Percentiles rank a stretch among this genome's conserved stretches.
phyloP scores from a whole-genome alignment of 2,888 invertebrate species.

The Melanotus villosus region DNA sequence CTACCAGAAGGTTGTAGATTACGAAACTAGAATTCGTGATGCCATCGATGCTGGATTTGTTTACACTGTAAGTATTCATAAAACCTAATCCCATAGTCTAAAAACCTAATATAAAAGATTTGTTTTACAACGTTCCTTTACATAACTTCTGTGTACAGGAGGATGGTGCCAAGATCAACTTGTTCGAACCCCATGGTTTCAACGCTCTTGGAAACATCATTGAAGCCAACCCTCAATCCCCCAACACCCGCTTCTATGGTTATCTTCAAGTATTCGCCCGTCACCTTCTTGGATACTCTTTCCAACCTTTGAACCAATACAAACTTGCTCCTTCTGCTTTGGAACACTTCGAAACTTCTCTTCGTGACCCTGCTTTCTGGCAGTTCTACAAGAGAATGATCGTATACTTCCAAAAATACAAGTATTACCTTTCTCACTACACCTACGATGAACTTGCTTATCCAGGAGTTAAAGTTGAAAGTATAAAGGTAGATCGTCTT shows the following conservation, averaged over 20 bases:
- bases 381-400: slow-evolving; percentile 76
- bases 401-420: slow-evolving; percentile 74
- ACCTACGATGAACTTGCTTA: slow-evolving; percentile 74
- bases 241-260: slow-evolving; percentile 74
- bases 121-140: too few species aligned
- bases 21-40: slow-evolving; percentile 73
- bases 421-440: slow-evolving; percentile 74
- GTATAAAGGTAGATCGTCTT: slow-evolving; percentile 76
- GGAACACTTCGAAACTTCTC: slow-evolving; percentile 76
- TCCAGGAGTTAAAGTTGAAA: slow-evolving; percentile 75
- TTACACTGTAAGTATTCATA: slow-evolving; percentile 60
- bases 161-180: slow-evolving; percentile 67
- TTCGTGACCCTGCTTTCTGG: slow-evolving; percentile 81
- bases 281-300: slow-evolving; percentile 72
- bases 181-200: slow-evolving; percentile 75
- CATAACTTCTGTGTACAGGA: too few species aligned
- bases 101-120: too few species aligned
- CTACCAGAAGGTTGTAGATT: slow-evolving; percentile 65
- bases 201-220: slow-evolving; percentile 79
- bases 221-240: slow-evolving; percentile 76
- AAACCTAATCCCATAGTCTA: too few species aligned
- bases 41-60: slow-evolving; percentile 73
- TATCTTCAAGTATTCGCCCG: slow-evolving; percentile 72
- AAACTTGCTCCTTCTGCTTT: slow-evolving; percentile 75
- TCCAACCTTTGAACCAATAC: slow-evolving; percentile 61